Percentiles rank a stretch among this genome's conserved stretches.
phyloP scores from a whole-genome alignment of 2,888 invertebrate genomes.

The Cheilosia impressa region DNA sequence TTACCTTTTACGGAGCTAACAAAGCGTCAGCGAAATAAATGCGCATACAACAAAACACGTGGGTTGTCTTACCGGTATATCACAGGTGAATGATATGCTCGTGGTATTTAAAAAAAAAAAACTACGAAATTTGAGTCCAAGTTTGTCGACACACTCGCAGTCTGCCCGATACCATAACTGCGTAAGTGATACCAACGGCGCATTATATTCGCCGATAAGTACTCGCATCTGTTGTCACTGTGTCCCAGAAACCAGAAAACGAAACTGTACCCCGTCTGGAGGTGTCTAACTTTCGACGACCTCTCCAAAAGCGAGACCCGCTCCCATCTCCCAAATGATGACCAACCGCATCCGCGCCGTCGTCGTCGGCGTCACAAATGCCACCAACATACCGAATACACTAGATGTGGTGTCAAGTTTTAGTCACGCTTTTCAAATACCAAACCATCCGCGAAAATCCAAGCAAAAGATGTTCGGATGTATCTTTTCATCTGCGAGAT shows the following conservation, averaged over 20 bases:
- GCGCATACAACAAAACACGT: slow-evolving; percentile 7
- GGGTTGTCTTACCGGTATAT: slow-evolving; percentile 10
- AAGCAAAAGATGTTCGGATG: slow-evolving; percentile 33
- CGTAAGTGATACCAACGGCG: slow-evolving; percentile 50
- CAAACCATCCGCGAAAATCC: slow-evolving; percentile 66
- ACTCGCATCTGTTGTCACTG: neutral
- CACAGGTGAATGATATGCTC: slow-evolving; percentile 28
- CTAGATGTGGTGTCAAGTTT: slow-evolving; percentile 59
- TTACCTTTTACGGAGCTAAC: slow-evolving; percentile 19
- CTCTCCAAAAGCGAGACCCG: slow-evolving; percentile 54
- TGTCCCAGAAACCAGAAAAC: slow-evolving; percentile 49
- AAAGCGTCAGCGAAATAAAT: slow-evolving; percentile 1
- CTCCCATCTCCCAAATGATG: slow-evolving; percentile 57
- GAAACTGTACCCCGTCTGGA: slow-evolving; percentile 29
- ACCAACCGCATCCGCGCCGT: slow-evolving; percentile 39
- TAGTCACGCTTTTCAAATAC: slow-evolving; percentile 74
- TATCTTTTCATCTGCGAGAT: slow-evolving; percentile 41
- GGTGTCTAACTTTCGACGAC: slow-evolving; percentile 58
- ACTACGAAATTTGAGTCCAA: neutral
- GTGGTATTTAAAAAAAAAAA: slow-evolving; percentile 17
- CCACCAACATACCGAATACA: slow-evolving; percentile 4
- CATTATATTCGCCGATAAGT: slow-evolving; percentile 20
- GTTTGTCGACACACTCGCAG: neutral
- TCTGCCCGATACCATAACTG: neutral
- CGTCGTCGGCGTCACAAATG: slow-evolving; percentile 1